Evolutionary conservation across 2,113 vertebrate species (phyloP).

Genomic region (Macheiramphus alcinus): DNA sequence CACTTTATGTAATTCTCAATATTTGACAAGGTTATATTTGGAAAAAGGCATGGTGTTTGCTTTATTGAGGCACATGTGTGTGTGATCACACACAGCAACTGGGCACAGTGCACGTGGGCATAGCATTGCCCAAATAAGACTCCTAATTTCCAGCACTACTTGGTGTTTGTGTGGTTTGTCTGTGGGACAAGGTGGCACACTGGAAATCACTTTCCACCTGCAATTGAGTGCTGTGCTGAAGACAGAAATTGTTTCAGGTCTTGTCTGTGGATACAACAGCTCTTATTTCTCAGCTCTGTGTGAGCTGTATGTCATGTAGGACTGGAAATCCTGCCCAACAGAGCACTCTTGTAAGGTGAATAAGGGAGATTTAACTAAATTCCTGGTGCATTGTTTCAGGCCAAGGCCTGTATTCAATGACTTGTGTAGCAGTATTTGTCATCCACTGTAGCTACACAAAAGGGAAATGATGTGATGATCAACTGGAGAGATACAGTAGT

Average conservation of each 20-base stretch:
- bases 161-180: neutral
- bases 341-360: neutral
- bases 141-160: neutral
- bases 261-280: neutral
- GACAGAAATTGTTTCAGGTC: neutral
- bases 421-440: neutral
- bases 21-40: neutral
- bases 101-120: rapidly evolving
- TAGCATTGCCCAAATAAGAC: neutral
- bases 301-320: neutral
- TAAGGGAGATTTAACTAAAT: neutral
- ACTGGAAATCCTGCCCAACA: neutral
- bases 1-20: neutral
- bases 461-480: neutral
- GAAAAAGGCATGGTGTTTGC: neutral
- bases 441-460: neutral
- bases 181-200: neutral
- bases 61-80: rapidly evolving
- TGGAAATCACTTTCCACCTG: neutral
- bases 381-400: neutral
- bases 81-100: neutral
- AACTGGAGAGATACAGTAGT: neutral
- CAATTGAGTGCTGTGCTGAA: neutral
- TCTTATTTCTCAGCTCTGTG: neutral
- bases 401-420: neutral